Evolutionary conservation across 2,888 invertebrate genomes (phyloP).

Genomic region (Cosmia pyralina): DNA sequence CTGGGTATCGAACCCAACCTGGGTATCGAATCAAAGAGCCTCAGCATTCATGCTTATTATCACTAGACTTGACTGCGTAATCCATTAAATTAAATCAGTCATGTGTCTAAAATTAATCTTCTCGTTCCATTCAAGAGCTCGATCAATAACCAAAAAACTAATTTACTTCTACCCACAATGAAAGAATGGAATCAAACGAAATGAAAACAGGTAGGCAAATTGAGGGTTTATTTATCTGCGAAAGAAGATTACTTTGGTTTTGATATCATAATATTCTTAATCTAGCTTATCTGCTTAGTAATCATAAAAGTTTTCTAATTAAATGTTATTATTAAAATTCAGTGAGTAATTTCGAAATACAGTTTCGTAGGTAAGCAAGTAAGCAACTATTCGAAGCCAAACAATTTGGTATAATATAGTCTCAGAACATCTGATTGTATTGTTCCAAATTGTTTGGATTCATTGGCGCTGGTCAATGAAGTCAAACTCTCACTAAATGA

Average conservation of each 20-base stretch:
- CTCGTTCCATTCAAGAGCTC: not conserved
- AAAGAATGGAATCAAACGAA: slow-evolving; percentile 17
- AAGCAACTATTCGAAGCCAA: no score
- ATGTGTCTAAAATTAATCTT: slow-evolving; percentile 38
- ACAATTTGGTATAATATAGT: no score
- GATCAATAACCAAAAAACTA: slow-evolving; percentile 40
- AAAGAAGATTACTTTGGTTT: slow-evolving; percentile 21
- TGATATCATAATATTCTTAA: not conserved
- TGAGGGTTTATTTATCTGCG: slow-evolving; percentile 11
- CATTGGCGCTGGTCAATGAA: no score
- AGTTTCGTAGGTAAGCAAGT: no score
- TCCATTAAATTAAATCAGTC: slow-evolving; percentile 23
- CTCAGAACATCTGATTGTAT: no score
- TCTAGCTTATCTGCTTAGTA: not conserved
- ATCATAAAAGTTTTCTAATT: not conserved
- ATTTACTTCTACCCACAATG: slow-evolving; percentile 31
- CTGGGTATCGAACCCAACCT: not conserved
- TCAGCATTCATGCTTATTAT: not conserved
- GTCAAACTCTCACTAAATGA: no score
- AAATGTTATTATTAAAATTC: no score
- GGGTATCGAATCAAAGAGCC: not conserved
- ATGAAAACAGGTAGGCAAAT: slow-evolving; percentile 1
- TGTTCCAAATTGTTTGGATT: no score
- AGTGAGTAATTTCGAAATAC: no score
- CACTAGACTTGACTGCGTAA: not conserved